Evolutionary conservation across 2,888 invertebrate genomes (phyloP).

Genomic region (Eueremaeus valkanovi): DNA sequence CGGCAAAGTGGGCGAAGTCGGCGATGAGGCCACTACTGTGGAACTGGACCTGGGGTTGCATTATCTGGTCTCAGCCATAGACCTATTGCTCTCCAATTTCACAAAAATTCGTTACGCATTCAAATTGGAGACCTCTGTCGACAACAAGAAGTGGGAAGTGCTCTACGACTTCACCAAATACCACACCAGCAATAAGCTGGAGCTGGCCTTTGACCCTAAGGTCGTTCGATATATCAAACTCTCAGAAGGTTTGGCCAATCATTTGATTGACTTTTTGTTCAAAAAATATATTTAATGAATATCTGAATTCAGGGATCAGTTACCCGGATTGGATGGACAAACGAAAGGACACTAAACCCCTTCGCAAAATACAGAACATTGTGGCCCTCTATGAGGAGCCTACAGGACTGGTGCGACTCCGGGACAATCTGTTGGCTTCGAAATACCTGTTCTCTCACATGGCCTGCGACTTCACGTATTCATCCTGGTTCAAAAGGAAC

Average conservation of each 20-base stretch:
- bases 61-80: background rate
- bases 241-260: background rate
- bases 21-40: background rate
- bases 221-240: background rate
- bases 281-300: background rate
- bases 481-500: constrained; percentile 4
- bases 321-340: constrained; percentile 13
- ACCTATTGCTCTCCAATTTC: background rate
- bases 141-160: background rate
- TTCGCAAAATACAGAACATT: background rate
- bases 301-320: background rate
- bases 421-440: constrained; percentile 17
- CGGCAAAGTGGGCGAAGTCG: background rate
- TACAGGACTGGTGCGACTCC: constrained; percentile 8
- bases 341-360: background rate
- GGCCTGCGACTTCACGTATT: constrained; percentile 10
- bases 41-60: constrained; percentile 8
- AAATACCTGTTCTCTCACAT: constrained; percentile 15
- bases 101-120: background rate
- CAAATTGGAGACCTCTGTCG: constrained; percentile 6
- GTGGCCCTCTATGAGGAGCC: constrained; percentile 12
- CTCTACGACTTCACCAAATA: constrained; percentile 22
- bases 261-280: background rate
- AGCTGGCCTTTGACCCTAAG: background rate
- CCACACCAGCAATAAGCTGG: constrained; percentile 27